Evolutionary conservation across 2,888 invertebrate genomes (phyloP), one percentile per base, ranked within the genome.

Genomic region (Drosophila yooni): DNA sequence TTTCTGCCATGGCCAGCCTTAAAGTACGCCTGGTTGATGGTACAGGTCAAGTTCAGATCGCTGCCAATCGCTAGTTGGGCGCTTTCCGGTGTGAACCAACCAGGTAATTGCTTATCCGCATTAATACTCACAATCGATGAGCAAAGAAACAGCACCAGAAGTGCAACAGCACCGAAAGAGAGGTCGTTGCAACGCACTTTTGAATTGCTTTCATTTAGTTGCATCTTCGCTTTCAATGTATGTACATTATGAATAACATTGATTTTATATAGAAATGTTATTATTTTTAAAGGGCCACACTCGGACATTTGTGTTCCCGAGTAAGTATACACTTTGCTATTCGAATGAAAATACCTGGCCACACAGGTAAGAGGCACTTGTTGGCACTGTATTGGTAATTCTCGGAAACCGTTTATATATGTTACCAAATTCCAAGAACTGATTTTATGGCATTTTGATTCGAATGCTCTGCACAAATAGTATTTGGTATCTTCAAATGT

Each of bases 31-130:
- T 77, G 82, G 57, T 92, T 91, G 73, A 92, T 90, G 50, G 84
- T 88, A 71, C 92, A 92, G 48, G 83, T 91, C 36, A 92, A 91
- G 57, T 91, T 92, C 0, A 89, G 88, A 70, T 82, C 84, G 15
- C 82, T 84, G 27, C 92, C 92, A 52, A 91, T 88, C 13, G 79
- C 76, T 15, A 90, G 75, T 48, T 92, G 89, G 8, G 88, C 83
- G 18, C 64, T 75, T 3, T 69, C 66, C 3, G 92, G 92, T 2
- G 75, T 63, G 2, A 90, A 85, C 70, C 88, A 90, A 7, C 91
- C 91, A 18, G 91, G 91, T 5, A 40, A 21, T 15, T 38, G 38
- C 21, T 54, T 54, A 21, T 66, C 33, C 34, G 54, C 67, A 13
- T 34, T 51, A 0, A 51, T 11, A 27, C 40, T 18, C 21, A 43